Base-by-base conservation (phyloP, 2,113 vertebrate species). In the Lepisosteus oculatus region DNA sequence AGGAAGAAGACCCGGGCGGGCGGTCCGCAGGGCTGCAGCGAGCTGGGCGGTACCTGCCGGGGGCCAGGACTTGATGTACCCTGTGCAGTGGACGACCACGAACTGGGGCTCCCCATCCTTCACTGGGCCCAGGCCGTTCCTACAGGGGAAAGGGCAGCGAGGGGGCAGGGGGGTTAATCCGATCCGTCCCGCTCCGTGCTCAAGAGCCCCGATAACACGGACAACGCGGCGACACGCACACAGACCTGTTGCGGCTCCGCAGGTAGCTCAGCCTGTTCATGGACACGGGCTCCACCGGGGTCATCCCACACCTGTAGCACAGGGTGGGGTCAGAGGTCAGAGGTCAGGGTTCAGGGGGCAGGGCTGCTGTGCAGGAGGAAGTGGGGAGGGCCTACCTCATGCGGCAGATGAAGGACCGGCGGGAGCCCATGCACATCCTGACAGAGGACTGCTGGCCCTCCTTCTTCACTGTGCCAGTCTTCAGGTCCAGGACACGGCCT, bases 51-150 rank as follows among this genome's bases (percentile, higher is more conserved):
- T 88, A 98, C 97, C 97, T 91, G 96, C 93, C 0, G 96, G 97
- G 0, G 97, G 97, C 97, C 97, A 99, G 63, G 97, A 96, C 67
- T 97, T 98, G 55, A 99, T 97, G 81, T 97, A 99, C 0, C 97
- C 97, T 0, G 97, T 99, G 86, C 97, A 99, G 83, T 99, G 97
- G 70, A 98, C 95, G 41, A 99, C 96, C 0, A 97, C 96, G 3
- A 93, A 98, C 83, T 95, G 95, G 14, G 93, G 90, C 2, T 99
- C 97, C 0, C 97, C 97, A 0, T 99, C 97, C 71, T 99, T 98
- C 0, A 89, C 76, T 2, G 91, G 80, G 15, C 96, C 96, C 68
- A 99, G 88, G 61, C 95, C 93, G 15, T 90, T 94, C 86, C 95
- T 97, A 67, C 14, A 70, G n/a, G 67, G 29, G 17, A 72, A 8